Evolutionary conservation across 2,888 invertebrate species (phyloP), one percentile per base, ranked within the genome.

Genomic region (Corbicula japonica): DNA sequence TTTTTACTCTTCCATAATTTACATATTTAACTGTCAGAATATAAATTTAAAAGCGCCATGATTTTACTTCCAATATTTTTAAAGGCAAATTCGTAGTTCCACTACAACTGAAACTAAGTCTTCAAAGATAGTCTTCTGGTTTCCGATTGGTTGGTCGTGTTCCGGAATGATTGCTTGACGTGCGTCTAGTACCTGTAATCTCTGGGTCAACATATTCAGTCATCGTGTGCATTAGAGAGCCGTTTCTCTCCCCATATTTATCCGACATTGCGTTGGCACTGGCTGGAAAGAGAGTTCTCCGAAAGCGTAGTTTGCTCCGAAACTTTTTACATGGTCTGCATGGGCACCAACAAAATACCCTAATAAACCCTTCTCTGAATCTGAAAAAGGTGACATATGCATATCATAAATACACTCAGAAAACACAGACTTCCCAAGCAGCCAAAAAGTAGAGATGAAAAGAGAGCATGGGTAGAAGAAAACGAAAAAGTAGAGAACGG

Each of bases 321-420:
- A 80, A 79, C 44, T 82, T 80, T 52, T 87, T 85, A 75, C 90
- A 90, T 1, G 86, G 86, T 44, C 97, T 96, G 89, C 96, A 96
- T 3, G 97, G 96, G 90, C 97, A 96, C 95, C 97, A 98, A 90
- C 96, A 96, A 94, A 98, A 98, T 93, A 98, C 97, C 93, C 97
- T 96, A 91, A 97, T 97, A 94, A 98, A 98, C 10, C 98, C 98
- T 88, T 97, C 96, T 58, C 98, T 96, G 94, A 98, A 98, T 93
- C 98, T 98, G 94, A 26, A 94, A 94, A 52, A 52, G 2, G 23
- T n/a, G n/a, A n/a, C n/a, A n/a, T n/a, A n/a, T n/a, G n/a, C n/a
- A n/a, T n/a, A n/a, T n/a, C n/a, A n/a, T n/a, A n/a, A n/a, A n/a
- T n/a, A n/a, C n/a, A n/a, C n/a, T n/a, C n/a, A n/a, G n/a, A n/a